phyloP scores from a whole-genome alignment of 2,888 invertebrate species.

The Aproaerema taeniolella region DNA sequence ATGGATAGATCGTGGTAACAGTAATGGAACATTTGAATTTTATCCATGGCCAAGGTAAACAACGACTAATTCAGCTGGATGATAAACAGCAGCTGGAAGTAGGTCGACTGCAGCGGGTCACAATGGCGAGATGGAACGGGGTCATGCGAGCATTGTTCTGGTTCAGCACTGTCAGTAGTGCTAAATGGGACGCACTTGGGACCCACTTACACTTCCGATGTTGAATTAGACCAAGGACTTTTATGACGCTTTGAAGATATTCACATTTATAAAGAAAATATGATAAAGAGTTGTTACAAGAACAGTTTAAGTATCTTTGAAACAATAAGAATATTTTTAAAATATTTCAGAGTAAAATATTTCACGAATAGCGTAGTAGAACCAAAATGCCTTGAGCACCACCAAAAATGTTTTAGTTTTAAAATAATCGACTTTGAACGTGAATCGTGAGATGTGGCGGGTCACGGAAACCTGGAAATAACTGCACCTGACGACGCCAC shows the following conservation, averaged over 20 bases:
- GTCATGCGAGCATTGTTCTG: slow-evolving; percentile 54
- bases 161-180: slow-evolving; percentile 35
- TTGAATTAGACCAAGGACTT: slow-evolving; percentile 33
- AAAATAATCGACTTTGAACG: slow-evolving; percentile 65
- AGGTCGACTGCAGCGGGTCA: slow-evolving; percentile 44
- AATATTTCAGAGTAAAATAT: too few species aligned
- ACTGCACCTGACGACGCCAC: slow-evolving; percentile 42
- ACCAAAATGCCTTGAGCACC: neutral
- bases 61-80: slow-evolving; percentile 32
- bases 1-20: slow-evolving; percentile 19
- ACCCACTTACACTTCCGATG: slow-evolving; percentile 40
- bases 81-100: slow-evolving; percentile 46
- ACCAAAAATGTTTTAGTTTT: slow-evolving; percentile 27
- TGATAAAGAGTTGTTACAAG: too few species aligned
- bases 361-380: too few species aligned
- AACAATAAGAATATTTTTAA: neutral
- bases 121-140: slow-evolving; percentile 46
- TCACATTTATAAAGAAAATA: slow-evolving; percentile 3
- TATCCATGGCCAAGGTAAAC: slow-evolving; percentile 26
- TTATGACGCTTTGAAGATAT: slow-evolving; percentile 11
- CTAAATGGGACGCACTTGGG: slow-evolving; percentile 48
- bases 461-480: slow-evolving; percentile 66
- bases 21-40: neutral
- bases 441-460: slow-evolving; percentile 48
- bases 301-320: neutral